These are phyloP conservation scores for Lithophane leautieri DNA, from an alignment of 2,888 invertebrate genomes.

Conservation along the genomic window DNA sequence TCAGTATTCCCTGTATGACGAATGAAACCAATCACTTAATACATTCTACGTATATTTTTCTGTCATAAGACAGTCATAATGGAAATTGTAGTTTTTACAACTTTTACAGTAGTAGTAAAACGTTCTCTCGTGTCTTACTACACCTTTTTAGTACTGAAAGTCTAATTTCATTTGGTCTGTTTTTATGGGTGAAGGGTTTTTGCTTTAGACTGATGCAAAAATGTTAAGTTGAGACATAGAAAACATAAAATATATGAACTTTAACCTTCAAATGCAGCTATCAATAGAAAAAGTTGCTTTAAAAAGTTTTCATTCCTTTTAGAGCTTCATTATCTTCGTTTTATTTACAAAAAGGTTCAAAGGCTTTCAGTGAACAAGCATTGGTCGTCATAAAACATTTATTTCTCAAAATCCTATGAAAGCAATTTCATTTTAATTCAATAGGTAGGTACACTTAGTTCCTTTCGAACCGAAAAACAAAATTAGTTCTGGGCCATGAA, in stretches of 20 bases:
- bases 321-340: neutral
- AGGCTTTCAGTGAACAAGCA: neutral
- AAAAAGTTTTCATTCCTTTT: neutral
- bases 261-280: neutral
- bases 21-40: conserved; percentile 38
- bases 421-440: conserved; percentile 34
- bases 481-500: conserved; percentile 68
- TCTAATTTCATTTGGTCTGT: neutral
- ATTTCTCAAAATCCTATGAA: conserved; percentile 11
- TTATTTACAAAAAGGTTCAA: conserved; percentile 7
- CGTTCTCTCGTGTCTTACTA: neutral
- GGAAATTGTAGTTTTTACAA: conserved; percentile 26
- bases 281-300: neutral
- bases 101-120: conserved; percentile 24
- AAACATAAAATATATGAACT: neutral
- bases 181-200: conserved; percentile 24
- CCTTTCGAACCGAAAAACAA: conserved; percentile 58
- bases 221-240: neutral
- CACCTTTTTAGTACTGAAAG: conserved; percentile 10
- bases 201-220: conserved; percentile 6
- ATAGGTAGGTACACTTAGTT: conserved; percentile 9
- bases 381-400: conserved; percentile 1
- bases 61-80: neutral
- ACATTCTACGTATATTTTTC: neutral
- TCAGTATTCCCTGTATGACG: neutral